A percentile compares a stretch with the other conserved stretches of the same genome.
phyloP scores from a whole-genome alignment of 2,797 vertebrate species.

The Pangasius mekongensis region DNA sequence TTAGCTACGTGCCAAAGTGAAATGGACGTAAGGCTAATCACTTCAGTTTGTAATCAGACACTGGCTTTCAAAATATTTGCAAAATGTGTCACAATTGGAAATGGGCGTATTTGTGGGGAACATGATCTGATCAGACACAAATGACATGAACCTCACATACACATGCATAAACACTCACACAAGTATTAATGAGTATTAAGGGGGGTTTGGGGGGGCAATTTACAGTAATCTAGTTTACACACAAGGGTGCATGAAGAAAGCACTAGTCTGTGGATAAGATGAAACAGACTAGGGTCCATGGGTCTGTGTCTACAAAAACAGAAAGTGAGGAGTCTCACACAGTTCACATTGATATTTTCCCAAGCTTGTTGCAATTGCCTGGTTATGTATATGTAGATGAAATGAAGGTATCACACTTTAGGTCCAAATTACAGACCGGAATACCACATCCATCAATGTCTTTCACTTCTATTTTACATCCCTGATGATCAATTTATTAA shows the following conservation, averaged over 20 bases:
- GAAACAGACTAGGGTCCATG: no score
- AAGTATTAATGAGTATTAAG: not conserved
- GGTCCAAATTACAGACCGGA: not conserved
- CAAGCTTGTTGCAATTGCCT: not conserved
- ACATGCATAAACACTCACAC: not conserved
- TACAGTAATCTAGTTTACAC: constrained; percentile 15
- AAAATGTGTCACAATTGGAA: not conserved
- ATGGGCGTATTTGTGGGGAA: not conserved
- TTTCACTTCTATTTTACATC: not conserved
- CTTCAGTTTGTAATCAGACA: not conserved
- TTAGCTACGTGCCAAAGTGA: not conserved
- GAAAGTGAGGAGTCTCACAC: not conserved
- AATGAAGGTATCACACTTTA: not conserved
- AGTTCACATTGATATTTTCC: not conserved
- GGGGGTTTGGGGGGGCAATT: no score
- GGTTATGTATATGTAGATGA: not conserved
- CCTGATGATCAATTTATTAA: not conserved
- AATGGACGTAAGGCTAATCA: not conserved
- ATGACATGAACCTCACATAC: not conserved
- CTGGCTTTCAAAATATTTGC: not conserved
- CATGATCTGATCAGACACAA: not conserved
- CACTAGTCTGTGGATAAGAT: not conserved
- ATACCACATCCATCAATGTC: not conserved
- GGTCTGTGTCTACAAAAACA: not conserved
- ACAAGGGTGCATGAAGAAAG: not conserved